Evolutionary conservation across 2,797 vertebrate species (phyloP).

Genomic region (Fistularia tabacaria): DNA sequence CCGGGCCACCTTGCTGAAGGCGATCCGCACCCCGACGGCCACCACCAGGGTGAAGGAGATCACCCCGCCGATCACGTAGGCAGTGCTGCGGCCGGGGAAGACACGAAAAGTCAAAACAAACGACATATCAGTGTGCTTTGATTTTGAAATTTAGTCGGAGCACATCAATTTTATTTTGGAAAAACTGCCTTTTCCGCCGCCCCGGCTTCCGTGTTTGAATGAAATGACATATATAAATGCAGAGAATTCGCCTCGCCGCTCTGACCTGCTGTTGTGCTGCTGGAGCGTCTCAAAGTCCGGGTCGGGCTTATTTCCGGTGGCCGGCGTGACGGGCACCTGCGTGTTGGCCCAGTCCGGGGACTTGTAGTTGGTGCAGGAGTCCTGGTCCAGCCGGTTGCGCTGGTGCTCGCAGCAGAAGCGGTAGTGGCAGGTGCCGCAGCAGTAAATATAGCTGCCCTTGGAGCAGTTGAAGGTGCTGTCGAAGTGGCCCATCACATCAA

Average conservation of each 20-base stretch:
- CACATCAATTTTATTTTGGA: neutral
- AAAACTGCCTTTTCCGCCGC: no score
- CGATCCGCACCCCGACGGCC: conserved; percentile 84
- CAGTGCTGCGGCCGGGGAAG: conserved; percentile 69
- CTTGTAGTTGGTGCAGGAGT: conserved; percentile 83
- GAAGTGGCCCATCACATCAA: conserved; percentile 90
- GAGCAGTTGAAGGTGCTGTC: conserved; percentile 90
- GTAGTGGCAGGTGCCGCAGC: conserved; percentile 91
- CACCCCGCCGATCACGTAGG: conserved; percentile 88
- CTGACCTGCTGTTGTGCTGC: conserved; percentile 76
- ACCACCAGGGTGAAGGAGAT: conserved; percentile 88
- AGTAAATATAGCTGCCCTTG: conserved; percentile 87
- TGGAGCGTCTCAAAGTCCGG: conserved; percentile 76
- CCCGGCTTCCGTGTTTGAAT: no score
- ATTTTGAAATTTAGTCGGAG: neutral
- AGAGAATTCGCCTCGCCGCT: no score
- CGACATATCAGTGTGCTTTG: neutral
- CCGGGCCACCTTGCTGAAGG: conserved; percentile 88
- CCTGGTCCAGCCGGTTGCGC: conserved; percentile 83
- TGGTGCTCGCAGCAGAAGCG: conserved; percentile 93
- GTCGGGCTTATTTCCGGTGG: conserved; percentile 59
- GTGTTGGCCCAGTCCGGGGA: conserved; percentile 82
- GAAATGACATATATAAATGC: no score
- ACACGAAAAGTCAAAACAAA: neutral
- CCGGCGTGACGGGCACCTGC: conserved; percentile 65